Conservation (phyloP, 2,888 invertebrate species). For the Hofmannophila pseudospretella region DNA sequence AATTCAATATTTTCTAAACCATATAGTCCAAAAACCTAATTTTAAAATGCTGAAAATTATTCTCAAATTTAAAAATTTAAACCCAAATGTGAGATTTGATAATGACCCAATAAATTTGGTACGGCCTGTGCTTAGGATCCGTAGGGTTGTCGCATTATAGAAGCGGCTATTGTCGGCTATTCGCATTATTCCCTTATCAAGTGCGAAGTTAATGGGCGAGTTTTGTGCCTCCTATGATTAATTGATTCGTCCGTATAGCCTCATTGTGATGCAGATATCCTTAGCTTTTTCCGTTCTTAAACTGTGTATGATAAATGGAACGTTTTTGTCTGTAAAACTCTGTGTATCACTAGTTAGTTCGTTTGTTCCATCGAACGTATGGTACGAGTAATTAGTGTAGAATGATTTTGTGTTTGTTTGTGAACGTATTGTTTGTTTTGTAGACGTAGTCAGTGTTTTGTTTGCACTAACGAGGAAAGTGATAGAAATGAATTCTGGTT, state of each 20-base stretch:
- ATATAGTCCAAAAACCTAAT: too few relatives aligned
- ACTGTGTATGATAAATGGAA: constrained; percentile 56
- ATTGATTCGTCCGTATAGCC: constrained; percentile 64
- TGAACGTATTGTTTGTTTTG: constrained; percentile 14
- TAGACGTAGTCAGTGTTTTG: constrained; percentile 2
- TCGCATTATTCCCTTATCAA: constrained; percentile 74
- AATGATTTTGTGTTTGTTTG: constrained; percentile 25
- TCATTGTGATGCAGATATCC: constrained; percentile 73
- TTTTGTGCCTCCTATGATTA: constrained; percentile 73
- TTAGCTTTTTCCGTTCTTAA: constrained; percentile 58
- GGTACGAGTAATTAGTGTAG: constrained; percentile 41
- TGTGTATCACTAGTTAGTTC: constrained; percentile 16
- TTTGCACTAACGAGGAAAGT: too few relatives aligned
- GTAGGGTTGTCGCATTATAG: constrained; percentile 59
- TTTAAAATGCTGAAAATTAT: too few relatives aligned
- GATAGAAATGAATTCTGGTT: too few relatives aligned
- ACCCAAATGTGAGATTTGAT: too few relatives aligned
- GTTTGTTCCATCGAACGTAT: constrained; percentile 25
- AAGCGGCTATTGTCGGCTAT: constrained; percentile 59
- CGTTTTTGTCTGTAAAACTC: constrained; percentile 30
- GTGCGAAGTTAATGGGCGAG: constrained; percentile 73
- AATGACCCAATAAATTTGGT: constrained; percentile 57
- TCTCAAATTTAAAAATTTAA: too few relatives aligned
- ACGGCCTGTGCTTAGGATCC: constrained; percentile 40
- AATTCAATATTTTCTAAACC: too few relatives aligned